Base-by-base conservation (phyloP, 1,140 invertebrate genomes). In the Ruditapes philippinarum region DNA sequence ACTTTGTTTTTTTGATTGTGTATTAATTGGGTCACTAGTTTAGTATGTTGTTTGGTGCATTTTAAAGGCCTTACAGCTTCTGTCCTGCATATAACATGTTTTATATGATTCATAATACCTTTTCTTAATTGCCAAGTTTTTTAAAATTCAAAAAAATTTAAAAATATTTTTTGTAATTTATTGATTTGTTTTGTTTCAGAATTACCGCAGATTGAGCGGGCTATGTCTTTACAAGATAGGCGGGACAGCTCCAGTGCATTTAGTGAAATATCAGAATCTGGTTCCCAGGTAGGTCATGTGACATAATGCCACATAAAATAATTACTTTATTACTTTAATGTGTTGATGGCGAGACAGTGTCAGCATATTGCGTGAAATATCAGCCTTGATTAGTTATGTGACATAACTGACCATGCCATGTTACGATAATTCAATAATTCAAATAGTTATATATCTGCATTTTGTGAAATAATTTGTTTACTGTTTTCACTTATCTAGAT, bases 261-360 rank as follows among this genome's bases (percentile, higher is more conserved):
- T 9, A 88, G 85, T 65, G 85, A 88, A 68, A 51, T 88, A 17
- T 88, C 85, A 12, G 85, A 88, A 40, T 11, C 36, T 33, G 85
- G 85, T 4, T 86, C 83, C 28, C 83, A 86, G 83, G 83, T 86
- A 60, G 17, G 19, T 57, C 22, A 14, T 31, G 11, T 3, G 25
- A 33, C 9, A 3, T 49, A 5, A 7, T 12, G 3, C 3, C 5
- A 68, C 25, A 68, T 68, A 36, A 22, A 33, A 19, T 36, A n/a
- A n/a, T n/a, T n/a, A n/a, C n/a, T n/a, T n/a, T n/a, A n/a, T n/a
- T n/a, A n/a, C n/a, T n/a, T n/a, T n/a, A n/a, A n/a, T n/a, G n/a
- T n/a, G n/a, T n/a, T n/a, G n/a, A n/a, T n/a, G n/a, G n/a, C n/a
- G n/a, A n/a, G n/a, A n/a, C n/a, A n/a, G n/a, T n/a, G n/a, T n/a